Percentiles rank a stretch among this genome's conserved stretches.
Conservation (phyloP, 2,113 vertebrate genomes). For the Corvus cornix region DNA sequence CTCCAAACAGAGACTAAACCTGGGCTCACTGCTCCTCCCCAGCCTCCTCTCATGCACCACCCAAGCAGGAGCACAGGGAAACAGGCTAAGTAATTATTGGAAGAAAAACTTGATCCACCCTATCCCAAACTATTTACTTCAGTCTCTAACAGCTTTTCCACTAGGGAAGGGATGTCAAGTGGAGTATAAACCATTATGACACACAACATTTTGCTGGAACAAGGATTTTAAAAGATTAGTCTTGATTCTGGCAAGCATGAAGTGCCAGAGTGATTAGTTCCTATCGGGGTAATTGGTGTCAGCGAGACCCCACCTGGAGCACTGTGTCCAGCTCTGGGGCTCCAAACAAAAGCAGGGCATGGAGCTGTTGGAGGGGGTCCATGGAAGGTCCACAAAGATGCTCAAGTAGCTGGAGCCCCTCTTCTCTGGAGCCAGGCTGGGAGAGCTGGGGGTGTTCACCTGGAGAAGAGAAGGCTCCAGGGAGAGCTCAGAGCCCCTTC, state of each 20-base stretch:
- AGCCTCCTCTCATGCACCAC: background rate
- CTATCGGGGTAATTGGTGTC: background rate
- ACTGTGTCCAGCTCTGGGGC: background rate
- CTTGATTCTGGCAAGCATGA: background rate
- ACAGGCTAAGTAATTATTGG: background rate
- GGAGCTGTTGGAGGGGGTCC: background rate
- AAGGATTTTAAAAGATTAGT: background rate
- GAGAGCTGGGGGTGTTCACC: background rate
- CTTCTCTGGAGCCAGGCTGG: background rate
- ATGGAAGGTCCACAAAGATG: no score
- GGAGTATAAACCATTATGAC: background rate
- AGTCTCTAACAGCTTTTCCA: background rate
- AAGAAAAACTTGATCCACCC: background rate
- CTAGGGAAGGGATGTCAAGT: background rate
- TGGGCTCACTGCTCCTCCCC: background rate
- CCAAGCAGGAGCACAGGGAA: background rate
- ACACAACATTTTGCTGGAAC: background rate
- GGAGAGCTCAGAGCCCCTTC: background rate
- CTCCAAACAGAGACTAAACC: background rate
- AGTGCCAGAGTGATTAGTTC: background rate
- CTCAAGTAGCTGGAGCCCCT: background rate
- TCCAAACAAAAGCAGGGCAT: background rate
- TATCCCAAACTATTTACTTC: background rate
- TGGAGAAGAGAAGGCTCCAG: background rate
- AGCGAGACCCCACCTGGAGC: background rate